Conservation (phyloP, 1,140 invertebrate species). For the Drosophila neocordata region DNA sequence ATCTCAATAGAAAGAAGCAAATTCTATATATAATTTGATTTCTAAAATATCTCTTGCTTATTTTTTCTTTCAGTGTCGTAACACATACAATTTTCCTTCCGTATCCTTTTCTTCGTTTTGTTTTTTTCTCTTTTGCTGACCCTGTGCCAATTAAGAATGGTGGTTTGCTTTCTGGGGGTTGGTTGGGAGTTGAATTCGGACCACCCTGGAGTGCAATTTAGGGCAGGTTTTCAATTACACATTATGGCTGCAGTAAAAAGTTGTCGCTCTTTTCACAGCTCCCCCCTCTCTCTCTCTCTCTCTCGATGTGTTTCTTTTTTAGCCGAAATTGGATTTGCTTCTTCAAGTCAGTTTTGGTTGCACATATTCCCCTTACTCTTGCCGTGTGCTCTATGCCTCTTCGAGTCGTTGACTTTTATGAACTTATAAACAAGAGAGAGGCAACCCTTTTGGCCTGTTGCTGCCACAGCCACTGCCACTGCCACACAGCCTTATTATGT, state of each 20-base stretch:
- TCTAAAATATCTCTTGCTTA: too few relatives aligned
- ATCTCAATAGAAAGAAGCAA: too few relatives aligned
- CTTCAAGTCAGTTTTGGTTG: slow-evolving; percentile 31
- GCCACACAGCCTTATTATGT: slow-evolving; percentile 72
- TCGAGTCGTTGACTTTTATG: slow-evolving; percentile 79
- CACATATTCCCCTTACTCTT: slow-evolving; percentile 25
- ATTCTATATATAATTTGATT: too few relatives aligned
- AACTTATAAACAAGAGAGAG: slow-evolving; percentile 81
- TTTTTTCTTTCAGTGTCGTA: not conserved
- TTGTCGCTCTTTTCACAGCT: slow-evolving; percentile 27
- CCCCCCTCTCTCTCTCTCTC: slow-evolving; percentile 17
- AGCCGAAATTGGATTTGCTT: slow-evolving; percentile 75
- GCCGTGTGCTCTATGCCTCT: slow-evolving; percentile 26
- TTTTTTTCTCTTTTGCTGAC: slow-evolving; percentile 20
- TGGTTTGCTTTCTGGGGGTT: not conserved
- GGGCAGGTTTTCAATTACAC: slow-evolving; percentile 81
- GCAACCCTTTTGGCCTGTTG: slow-evolving; percentile 76
- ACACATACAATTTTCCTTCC: slow-evolving; percentile 2
- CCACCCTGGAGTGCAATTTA: slow-evolving; percentile 67
- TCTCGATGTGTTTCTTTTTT: slow-evolving; percentile 13
- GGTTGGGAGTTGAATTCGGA: not conserved
- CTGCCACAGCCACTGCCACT: slow-evolving; percentile 47
- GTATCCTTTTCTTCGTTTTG: not conserved
- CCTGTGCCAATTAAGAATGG: slow-evolving; percentile 65
- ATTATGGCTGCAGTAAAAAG: slow-evolving; percentile 74